Percentiles rank a stretch among this genome's conserved stretches.
Evolutionary conservation across 1,140 invertebrate genomes (phyloP).

Genomic region (Helicoverpa zea): DNA sequence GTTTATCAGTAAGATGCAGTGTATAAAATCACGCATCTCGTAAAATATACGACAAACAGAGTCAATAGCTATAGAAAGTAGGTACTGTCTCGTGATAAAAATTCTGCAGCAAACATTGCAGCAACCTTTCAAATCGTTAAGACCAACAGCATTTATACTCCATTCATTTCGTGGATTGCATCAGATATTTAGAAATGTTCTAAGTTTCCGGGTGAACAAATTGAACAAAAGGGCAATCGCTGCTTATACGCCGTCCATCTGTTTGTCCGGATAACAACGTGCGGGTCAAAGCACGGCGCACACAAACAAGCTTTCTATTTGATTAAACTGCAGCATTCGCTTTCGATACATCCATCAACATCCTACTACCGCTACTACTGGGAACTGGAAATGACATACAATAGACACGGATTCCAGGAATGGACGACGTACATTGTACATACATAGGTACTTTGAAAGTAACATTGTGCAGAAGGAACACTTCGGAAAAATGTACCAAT

Average conservation of each 20-base stretch:
- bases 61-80: too few relatives aligned
- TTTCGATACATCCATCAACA: conserved; percentile 29
- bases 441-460: neutral
- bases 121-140: too few relatives aligned
- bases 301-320: conserved; percentile 33
- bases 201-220: neutral
- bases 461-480: neutral
- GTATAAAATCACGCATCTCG: too few relatives aligned
- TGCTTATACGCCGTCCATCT: neutral
- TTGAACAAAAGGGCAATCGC: neutral
- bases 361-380: neutral
- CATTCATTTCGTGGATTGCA: too few relatives aligned
- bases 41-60: too few relatives aligned
- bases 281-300: conserved; percentile 16
- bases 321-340: conserved; percentile 40
- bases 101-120: too few relatives aligned
- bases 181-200: too few relatives aligned
- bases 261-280: neutral
- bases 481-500: neutral
- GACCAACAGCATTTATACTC: too few relatives aligned
- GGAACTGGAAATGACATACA: conserved; percentile 11
- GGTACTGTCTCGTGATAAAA: too few relatives aligned
- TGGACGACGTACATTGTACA: neutral
- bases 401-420: neutral
- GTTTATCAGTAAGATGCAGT: too few relatives aligned